Conservation (phyloP, 2,113 vertebrate genomes). For the Hipposideros armiger region DNA sequence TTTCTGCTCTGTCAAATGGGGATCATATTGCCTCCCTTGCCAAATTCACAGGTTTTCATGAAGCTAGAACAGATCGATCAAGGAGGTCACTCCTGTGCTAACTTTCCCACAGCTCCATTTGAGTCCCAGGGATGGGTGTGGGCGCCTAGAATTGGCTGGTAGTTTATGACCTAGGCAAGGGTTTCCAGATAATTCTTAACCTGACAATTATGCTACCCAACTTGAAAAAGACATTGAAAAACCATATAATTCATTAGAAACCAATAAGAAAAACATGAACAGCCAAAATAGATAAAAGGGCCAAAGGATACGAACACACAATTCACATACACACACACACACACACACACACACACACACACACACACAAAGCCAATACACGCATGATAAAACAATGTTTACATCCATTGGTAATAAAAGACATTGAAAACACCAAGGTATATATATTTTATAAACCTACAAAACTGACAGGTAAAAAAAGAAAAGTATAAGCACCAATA, state of each 20-base stretch:
- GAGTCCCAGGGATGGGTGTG: background rate
- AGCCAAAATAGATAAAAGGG: background rate
- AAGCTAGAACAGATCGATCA: background rate
- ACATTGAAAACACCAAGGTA: background rate
- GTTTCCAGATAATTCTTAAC: background rate
- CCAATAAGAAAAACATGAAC: background rate
- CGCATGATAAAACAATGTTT: background rate
- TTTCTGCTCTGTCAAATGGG: background rate
- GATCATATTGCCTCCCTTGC: background rate
- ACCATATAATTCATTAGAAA: background rate
- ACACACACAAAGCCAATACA: background rate
- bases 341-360: no score
- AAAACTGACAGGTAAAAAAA: background rate
- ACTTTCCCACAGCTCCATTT: background rate
- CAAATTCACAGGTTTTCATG: background rate
- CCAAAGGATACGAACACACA: conserved; percentile 13
- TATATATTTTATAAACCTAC: background rate
- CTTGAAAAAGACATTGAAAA: background rate
- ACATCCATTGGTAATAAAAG: background rate
- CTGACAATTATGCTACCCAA: background rate
- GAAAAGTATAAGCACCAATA: background rate
- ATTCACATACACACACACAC: background rate
- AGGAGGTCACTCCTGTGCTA: background rate
- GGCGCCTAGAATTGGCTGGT: no score
- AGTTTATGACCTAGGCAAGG: background rate